These are phyloP conservation scores for Phaedon cochleariae DNA, from an alignment of 2,888 invertebrate species.

Conservation along the genomic window DNA sequence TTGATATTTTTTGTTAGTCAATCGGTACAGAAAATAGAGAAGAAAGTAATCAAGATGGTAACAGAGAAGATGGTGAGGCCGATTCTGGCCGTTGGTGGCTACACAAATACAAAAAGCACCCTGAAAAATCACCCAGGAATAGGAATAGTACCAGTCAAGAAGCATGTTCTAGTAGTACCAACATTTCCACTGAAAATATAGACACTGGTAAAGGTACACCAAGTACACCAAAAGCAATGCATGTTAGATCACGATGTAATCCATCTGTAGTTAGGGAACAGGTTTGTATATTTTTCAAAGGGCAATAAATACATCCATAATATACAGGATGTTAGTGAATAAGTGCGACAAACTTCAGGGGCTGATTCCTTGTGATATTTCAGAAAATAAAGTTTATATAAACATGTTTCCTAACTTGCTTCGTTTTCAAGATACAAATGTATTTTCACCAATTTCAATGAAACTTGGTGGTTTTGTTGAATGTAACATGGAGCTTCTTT, in stretches of 20 bases:
- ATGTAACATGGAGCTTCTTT: too few species aligned
- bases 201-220: background rate
- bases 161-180: slow-evolving; percentile 30
- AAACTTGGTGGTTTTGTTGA: too few species aligned
- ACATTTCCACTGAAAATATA: slow-evolving; percentile 50
- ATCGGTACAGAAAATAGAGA: slow-evolving; percentile 39
- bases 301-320: too few species aligned
- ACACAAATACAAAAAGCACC: slow-evolving; percentile 48
- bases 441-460: too few species aligned
- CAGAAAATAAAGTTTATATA: too few species aligned
- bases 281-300: slow-evolving; percentile 46
- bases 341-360: too few species aligned
- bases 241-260: background rate
- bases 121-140: slow-evolving; percentile 46
- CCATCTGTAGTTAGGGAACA: slow-evolving; percentile 51
- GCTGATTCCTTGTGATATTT: too few species aligned
- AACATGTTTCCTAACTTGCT: too few species aligned
- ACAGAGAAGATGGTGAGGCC: slow-evolving; percentile 42
- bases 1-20: slow-evolving; percentile 47
- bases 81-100: slow-evolving; percentile 52
- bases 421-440: too few species aligned
- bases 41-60: slow-evolving; percentile 40
- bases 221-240: background rate
- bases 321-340: too few species aligned
- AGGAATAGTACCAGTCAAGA: slow-evolving; percentile 37